Conservation (phyloP, 2,113 vertebrate species). For the Cololabis saira region DNA sequence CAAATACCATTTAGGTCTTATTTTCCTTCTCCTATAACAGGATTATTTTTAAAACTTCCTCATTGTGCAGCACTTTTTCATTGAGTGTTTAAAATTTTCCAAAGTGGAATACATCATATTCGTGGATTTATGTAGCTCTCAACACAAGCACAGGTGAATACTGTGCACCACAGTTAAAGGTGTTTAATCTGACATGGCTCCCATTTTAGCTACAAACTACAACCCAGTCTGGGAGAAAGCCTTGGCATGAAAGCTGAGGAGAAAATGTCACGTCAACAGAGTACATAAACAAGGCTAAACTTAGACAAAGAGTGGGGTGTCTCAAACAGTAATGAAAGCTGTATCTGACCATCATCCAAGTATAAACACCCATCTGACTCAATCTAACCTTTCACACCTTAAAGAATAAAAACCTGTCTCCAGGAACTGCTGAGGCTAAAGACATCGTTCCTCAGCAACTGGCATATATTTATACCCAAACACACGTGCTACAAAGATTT, state of each 20-base stretch:
- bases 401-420: constrained; percentile 67
- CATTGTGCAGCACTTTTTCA: too few species aligned
- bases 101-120: too few species aligned
- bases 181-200: too few species aligned
- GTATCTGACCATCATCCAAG: constrained; percentile 70
- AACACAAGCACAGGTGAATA: too few species aligned
- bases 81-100: too few species aligned
- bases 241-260: constrained; percentile 57
- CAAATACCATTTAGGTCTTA: too few species aligned
- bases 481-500: constrained; percentile 60
- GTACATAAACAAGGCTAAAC: constrained; percentile 72
- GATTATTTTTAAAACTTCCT: too few species aligned
- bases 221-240: constrained; percentile 40
- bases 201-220: constrained; percentile 26
- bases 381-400: constrained; percentile 72
- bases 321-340: constrained; percentile 63
- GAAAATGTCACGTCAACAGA: constrained; percentile 68
- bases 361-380: constrained; percentile 69
- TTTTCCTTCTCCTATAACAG: too few species aligned
- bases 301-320: constrained; percentile 69
- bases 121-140: too few species aligned
- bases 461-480: constrained; percentile 74
- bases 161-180: too few species aligned
- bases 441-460: constrained; percentile 69
- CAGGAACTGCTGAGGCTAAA: constrained; percentile 61